Base-by-base conservation (phyloP, 2,113 vertebrate species). In the Lagopus muta region DNA sequence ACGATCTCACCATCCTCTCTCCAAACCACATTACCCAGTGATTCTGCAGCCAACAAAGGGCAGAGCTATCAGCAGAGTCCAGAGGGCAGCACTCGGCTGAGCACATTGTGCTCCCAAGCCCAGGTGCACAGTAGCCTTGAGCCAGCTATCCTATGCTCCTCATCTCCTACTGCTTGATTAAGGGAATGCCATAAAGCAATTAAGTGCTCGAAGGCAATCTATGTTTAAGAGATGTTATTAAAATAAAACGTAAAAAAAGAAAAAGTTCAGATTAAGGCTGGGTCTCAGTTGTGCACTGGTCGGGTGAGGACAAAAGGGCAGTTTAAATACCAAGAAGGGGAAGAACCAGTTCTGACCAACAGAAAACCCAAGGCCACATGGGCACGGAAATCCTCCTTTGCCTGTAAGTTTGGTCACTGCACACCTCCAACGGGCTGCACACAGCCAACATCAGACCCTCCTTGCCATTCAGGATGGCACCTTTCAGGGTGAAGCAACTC, bases 121-220 rank as follows among this genome's bases (percentile, higher is more conserved):
- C 11, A 4, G 43, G 66, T 16, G 20, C 66, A 65, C 3, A 3
- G 54, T 11, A 91, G 70, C 84, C 82, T 82, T 60, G 42, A 90
- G 88, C 32, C 28, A 80, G 50, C 9, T 0, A 32, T 25, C n/a
- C 55, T 50, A 48, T 0, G 0, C 14, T 5, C 34, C n/a, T 10
- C 28, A 20, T 60, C 67, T 88, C 88, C 95, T 32, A 32, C 54
- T 57, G 54, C 34, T 48, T 47, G 81, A 36, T 9, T 4, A 81
- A 83, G 52, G 17, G 34, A 52, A 88, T 30, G 57, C 38, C 83
- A 47, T 96, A 90, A 90, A 96, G 43, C 60, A 62, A 96, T 96
- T 86, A 96, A 90, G 38, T 7, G 43, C 62, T 60, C 32, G 11
- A 6, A 52, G 57, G 73, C 60, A 90, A 81, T 60, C 32, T 34